Evolutionary conservation across 1,140 invertebrate species (phyloP), one percentile per base, ranked within the genome.

Genomic region (Pachypsylla venusta): DNA sequence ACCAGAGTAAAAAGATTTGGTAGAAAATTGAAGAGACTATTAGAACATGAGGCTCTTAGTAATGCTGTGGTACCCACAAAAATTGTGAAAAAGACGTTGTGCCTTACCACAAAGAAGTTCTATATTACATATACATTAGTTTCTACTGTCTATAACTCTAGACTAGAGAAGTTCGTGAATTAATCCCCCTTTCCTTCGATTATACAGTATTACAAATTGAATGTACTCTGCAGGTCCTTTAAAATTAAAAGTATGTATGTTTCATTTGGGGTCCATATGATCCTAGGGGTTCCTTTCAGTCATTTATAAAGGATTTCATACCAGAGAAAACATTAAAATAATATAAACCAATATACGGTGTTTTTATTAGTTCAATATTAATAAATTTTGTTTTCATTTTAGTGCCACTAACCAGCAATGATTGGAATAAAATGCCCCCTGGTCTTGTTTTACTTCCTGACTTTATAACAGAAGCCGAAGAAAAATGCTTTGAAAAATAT

Each of bases 401-500:
- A 76, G 73, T 76, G 58, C 73, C 76, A 61, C 27, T 61, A 64
- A 55, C 70, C 3, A 68, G 67, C 2, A 13, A 61, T 12, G 64
- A 70, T 5, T 63, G 69, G 57, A 62, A 66, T 16, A 5, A 66
- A 16, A 35, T 72, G 54, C 89, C 89, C n/a, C 68, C 75, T 58
- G 91, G 90, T 7, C 74, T 94, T n/a, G 66, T 72, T 27, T 54
- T 95, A 58, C 59, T 90, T 28, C 68, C 81, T 57, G 71, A 93
- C 68, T 90, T 92, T 74, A 74, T 95, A 25, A 79, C 75, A 53
- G 69, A 74, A 60, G 75, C 81, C 53, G 84, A 93, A 75, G 89
- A 93, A 69, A 35, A 68, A 2, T 28, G 61, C n/a, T 71, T 93
- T 1, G 62, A 91, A 14, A 64, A 76, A 25, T 74, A 77, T 22